Evolutionary conservation across 2,888 invertebrate genomes (phyloP), one percentile per base, ranked within the genome.

Genomic region (Drosophila meridiana): DNA sequence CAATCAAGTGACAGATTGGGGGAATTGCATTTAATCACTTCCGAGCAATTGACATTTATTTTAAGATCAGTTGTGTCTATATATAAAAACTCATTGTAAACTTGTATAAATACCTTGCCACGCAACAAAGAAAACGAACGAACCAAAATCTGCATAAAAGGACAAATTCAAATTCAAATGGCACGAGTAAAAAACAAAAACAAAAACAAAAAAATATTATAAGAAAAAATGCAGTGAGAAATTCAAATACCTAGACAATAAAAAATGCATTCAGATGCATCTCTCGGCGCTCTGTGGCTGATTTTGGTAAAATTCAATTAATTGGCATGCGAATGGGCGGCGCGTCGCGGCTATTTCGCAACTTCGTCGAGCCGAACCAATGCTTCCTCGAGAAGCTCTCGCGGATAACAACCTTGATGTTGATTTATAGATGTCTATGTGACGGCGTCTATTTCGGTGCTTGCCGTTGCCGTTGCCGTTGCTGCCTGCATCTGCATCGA

Each of bases 371-470:
- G 57, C 58, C 57, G 72, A 71, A 55, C 48, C 59, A 56, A 42
- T 62, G 65, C 83, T 86, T 87, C 89, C 89, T 83, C 83, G 78
- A 85, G 78, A 78, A 74, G 72, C 73, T 74, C 73, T 74, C 77
- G 81, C 74, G 82, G 83, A 85, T 85, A 89, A 77, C 91, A 85
- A 91, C 91, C 92, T 91, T 92, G 92, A 90, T 91, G 91, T 92
- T 91, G 91, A 91, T 92, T 91, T 84, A 91, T 91, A 83, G 74
- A 73, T 83, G 81, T 74, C 84, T 82, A 69, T 73, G 70, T 69
- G 63, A 78, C 69, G 68, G 69, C 76, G 50, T 79, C 89, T 90
- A 87, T 87, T 89, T 83, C 53, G 69, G 81, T 76, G 67, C 65
- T 58, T 60, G 28, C 48, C 66, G 67, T 62, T 64, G 67, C 72